Evolutionary conservation across 2,888 invertebrate species (phyloP).

Genomic region (Agrotis exclamationis): DNA sequence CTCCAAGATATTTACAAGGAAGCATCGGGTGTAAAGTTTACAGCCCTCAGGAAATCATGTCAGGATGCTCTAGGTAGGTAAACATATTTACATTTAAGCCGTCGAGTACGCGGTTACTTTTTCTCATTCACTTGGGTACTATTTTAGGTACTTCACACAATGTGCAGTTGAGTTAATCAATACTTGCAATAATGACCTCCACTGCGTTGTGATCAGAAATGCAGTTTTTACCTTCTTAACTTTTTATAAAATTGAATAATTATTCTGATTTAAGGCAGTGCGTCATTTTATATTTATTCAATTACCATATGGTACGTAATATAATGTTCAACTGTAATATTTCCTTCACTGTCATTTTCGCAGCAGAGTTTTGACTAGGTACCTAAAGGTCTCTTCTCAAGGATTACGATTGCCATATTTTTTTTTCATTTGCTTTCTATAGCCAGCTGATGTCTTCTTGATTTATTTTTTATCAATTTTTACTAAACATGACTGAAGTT

Average conservation of each 20-base stretch:
- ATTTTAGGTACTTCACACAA: background rate
- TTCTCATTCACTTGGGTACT: too few species aligned
- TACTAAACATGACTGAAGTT: background rate
- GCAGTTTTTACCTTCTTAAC: slow-evolving; percentile 6
- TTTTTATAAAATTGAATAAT: background rate
- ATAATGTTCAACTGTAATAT: background rate
- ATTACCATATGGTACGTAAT: slow-evolving; percentile 29
- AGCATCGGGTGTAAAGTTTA: slow-evolving; percentile 95
- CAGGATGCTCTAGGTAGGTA: slow-evolving; percentile 90
- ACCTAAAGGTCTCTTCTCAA: too few species aligned
- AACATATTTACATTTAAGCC: background rate
- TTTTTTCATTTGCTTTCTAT: background rate
- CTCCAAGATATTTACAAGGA: slow-evolving; percentile 96
- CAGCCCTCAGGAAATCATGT: slow-evolving; percentile 94
- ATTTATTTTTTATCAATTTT: background rate
- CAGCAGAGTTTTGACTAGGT: too few species aligned
- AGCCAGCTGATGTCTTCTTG: background rate
- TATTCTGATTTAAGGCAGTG: too few species aligned
- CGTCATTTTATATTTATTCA: background rate
- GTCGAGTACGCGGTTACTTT: background rate
- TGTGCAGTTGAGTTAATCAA: slow-evolving; percentile 50
- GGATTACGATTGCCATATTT: background rate
- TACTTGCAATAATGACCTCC: slow-evolving; percentile 48
- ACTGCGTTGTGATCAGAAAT: slow-evolving; percentile 34
- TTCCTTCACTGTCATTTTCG: too few species aligned